These are phyloP conservation scores for Drosophila testacea DNA, from an alignment of 2,888 invertebrate genomes.

Conservation along the genomic window DNA sequence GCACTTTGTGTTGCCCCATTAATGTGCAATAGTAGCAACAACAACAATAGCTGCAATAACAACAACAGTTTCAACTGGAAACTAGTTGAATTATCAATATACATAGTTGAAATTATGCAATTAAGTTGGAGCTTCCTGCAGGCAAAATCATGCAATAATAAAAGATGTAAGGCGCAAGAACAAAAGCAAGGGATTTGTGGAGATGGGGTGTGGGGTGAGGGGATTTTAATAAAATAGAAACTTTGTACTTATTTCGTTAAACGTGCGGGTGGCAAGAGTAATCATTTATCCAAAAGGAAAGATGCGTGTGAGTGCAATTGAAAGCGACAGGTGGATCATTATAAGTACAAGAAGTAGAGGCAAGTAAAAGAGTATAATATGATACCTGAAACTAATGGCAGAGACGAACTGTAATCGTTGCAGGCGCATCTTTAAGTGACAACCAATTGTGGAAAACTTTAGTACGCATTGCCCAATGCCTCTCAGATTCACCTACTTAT, in stretches of 20 bases:
- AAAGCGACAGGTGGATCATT: slow-evolving; percentile 18
- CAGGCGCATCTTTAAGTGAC: slow-evolving; percentile 17
- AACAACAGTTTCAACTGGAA: slow-evolving; percentile 29
- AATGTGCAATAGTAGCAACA: slow-evolving; percentile 29
- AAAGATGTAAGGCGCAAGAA: slow-evolving; percentile 4
- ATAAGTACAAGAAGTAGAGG: neutral
- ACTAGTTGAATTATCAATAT: slow-evolving; percentile 63
- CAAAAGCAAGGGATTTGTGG: neutral
- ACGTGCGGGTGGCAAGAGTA: slow-evolving; percentile 40
- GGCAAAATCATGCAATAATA: slow-evolving; percentile 28
- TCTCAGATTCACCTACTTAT: slow-evolving; percentile 46
- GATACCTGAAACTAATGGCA: slow-evolving; percentile 6
- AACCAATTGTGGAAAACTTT: slow-evolving; percentile 44
- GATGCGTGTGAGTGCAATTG: slow-evolving; percentile 39
- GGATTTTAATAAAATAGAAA: slow-evolving; percentile 20
- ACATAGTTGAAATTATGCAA: slow-evolving; percentile 72
- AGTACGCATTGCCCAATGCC: slow-evolving; percentile 16
- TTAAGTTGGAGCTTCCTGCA: slow-evolving; percentile 58
- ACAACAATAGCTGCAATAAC: slow-evolving; percentile 22
- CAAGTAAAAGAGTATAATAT: neutral
- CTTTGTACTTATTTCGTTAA: slow-evolving; percentile 17
- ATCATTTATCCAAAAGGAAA: slow-evolving; percentile 51
- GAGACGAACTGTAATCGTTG: slow-evolving; percentile 7
- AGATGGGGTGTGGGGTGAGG: neutral
- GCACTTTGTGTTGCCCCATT: slow-evolving; percentile 45